phyloP scores from a whole-genome alignment of 2,888 invertebrate species.

The Chalcosyrphus nemorum region DNA sequence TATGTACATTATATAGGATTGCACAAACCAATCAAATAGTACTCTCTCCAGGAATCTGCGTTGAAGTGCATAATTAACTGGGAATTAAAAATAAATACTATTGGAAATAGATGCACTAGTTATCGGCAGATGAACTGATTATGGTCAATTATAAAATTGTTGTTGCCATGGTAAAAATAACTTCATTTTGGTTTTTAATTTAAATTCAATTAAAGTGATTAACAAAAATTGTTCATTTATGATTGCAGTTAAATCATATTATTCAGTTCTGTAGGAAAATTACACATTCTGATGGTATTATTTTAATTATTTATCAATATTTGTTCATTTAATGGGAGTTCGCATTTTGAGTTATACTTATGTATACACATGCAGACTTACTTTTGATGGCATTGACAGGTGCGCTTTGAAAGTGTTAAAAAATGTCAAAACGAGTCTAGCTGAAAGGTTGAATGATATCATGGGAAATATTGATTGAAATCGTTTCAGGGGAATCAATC shows the following conservation, averaged over 20 bases:
- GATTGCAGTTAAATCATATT: constrained; percentile 48
- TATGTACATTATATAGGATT: not conserved
- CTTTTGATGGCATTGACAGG: not conserved
- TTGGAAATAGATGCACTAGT: constrained; percentile 17
- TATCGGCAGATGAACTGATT: constrained; percentile 34
- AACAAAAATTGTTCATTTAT: constrained; percentile 42
- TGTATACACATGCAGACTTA: too few species aligned
- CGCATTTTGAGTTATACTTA: not conserved
- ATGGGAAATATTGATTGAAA: too few species aligned
- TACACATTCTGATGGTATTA: not conserved
- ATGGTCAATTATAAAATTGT: not conserved
- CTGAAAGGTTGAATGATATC: too few species aligned
- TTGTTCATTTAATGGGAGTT: not conserved
- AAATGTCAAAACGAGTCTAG: too few species aligned
- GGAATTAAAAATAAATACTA: constrained; percentile 32
- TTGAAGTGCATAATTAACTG: constrained; percentile 53
- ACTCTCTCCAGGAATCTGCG: constrained; percentile 1
- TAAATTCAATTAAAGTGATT: constrained; percentile 47
- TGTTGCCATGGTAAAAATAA: not conserved
- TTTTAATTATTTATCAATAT: not conserved
- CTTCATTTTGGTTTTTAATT: constrained; percentile 7
- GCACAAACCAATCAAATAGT: constrained; percentile 4
- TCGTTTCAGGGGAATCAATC: too few species aligned
- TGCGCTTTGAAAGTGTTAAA: not conserved
- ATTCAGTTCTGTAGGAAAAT: not conserved